A percentile compares a stretch with the other conserved stretches of the same genome.
phyloP scores from a whole-genome alignment of 2,797 vertebrate genomes.

The Chelonia mydas region DNA sequence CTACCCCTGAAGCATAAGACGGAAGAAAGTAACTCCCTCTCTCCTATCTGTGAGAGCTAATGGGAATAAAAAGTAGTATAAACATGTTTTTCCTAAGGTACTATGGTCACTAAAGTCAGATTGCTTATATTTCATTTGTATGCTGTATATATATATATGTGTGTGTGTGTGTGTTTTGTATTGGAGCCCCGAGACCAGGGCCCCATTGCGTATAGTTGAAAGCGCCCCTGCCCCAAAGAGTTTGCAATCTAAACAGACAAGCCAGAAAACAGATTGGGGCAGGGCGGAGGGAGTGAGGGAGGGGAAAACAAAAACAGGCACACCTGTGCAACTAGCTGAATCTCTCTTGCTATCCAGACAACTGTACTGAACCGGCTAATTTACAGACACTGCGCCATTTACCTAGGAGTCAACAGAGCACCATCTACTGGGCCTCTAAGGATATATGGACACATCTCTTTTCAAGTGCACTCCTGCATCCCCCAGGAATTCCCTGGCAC shows the following conservation, averaged over 20 bases:
- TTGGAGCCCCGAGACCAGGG: background rate
- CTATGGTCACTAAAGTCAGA: background rate
- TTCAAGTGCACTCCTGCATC: background rate
- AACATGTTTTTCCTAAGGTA: background rate
- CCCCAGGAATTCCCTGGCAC: background rate
- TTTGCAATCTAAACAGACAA: background rate
- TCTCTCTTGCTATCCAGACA: background rate
- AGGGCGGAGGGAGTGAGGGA: too few species aligned
- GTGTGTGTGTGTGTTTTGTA: too few species aligned
- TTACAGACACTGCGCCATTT: background rate
- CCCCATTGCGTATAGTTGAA: fast-evolving
- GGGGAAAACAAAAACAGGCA: background rate
- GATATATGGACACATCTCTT: background rate
- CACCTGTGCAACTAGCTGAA: background rate
- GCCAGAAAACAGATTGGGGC: background rate
- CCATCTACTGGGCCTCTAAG: background rate
- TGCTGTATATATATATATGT: too few species aligned
- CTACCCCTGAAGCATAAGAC: background rate
- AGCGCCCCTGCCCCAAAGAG: background rate
- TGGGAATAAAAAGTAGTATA: background rate
- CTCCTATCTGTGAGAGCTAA: background rate
- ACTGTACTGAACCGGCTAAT: background rate
- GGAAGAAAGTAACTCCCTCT: background rate
- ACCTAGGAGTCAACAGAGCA: background rate
- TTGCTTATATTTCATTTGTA: background rate